These are phyloP conservation scores for Actinemys pallida DNA, from an alignment of 2,113 vertebrate species.

Conservation along the genomic window DNA sequence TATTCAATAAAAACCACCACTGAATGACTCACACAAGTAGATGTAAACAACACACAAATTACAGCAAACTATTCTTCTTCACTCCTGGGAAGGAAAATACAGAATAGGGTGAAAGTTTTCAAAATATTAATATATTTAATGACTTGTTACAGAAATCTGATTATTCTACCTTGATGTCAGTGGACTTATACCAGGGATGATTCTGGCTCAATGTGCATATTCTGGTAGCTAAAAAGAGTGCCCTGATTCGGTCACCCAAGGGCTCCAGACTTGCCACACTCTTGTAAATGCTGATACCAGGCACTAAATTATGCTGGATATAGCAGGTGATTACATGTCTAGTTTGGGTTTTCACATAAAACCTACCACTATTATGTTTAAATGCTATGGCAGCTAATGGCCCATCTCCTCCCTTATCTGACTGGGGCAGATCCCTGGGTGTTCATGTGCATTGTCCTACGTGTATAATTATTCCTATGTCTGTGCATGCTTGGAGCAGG, in stretches of 20 bases:
- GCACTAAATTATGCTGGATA: not conserved
- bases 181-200: not conserved
- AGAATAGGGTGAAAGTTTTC: not conserved
- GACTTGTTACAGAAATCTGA: not conserved
- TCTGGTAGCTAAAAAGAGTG: not conserved
- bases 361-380: not conserved
- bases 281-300: not conserved
- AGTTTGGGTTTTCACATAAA: not conserved
- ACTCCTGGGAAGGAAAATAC: not conserved
- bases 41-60: not conserved
- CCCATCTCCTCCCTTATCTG: not conserved
- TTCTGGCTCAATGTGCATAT: not conserved
- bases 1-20: not conserved
- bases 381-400: not conserved
- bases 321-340: not conserved
- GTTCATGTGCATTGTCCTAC: accelerated
- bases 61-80: not conserved
- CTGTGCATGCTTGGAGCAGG: accelerated
- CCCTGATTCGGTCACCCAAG: not conserved
- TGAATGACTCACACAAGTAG: not conserved
- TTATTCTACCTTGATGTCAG: not conserved
- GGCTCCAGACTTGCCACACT: not conserved
- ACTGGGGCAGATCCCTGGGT: accelerated
- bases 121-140: not conserved
- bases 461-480: accelerated